phyloP scores from a whole-genome alignment of 2,888 invertebrate genomes.

The Phlogophora meticulosa region DNA sequence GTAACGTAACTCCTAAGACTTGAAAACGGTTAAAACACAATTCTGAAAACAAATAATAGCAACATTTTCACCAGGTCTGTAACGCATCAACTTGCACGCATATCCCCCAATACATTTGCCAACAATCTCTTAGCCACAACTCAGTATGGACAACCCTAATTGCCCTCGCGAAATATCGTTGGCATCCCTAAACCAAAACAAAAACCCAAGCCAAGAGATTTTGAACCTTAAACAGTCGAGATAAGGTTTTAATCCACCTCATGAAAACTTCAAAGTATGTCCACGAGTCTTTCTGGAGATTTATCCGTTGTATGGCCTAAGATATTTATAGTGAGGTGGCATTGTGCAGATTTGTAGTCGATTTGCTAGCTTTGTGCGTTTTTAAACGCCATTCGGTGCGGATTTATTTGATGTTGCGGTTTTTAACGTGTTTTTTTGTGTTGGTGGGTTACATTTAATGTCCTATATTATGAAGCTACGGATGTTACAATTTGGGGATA shows the following conservation, averaged over 20 bases:
- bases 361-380: slow-evolving; percentile 72
- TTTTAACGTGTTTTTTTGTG: slow-evolving; percentile 19
- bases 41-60: neutral
- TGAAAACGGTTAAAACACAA: neutral
- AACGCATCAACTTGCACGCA: slow-evolving; percentile 20
- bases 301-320: slow-evolving; percentile 75
- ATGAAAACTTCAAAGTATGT: slow-evolving; percentile 58
- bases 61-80: slow-evolving; percentile 1
- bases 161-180: slow-evolving; percentile 79
- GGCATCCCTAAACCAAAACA: slow-evolving; percentile 67
- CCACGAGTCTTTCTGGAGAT: slow-evolving; percentile 71
- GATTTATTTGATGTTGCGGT: slow-evolving; percentile 51
- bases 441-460: slow-evolving; percentile 13
- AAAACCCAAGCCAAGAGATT: slow-evolving; percentile 8
- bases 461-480: neutral
- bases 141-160: slow-evolving; percentile 79
- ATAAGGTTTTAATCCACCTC: slow-evolving; percentile 15
- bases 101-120: slow-evolving; percentile 65
- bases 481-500: neutral
- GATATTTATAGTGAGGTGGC: slow-evolving; percentile 79
- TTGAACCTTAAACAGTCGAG: slow-evolving; percentile 3
- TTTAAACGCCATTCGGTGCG: slow-evolving; percentile 49
- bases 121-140: slow-evolving; percentile 76
- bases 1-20: no score
- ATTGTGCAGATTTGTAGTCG: slow-evolving; percentile 81